Conservation (phyloP, 1,140 invertebrate species). For the Calosoma granatense region DNA sequence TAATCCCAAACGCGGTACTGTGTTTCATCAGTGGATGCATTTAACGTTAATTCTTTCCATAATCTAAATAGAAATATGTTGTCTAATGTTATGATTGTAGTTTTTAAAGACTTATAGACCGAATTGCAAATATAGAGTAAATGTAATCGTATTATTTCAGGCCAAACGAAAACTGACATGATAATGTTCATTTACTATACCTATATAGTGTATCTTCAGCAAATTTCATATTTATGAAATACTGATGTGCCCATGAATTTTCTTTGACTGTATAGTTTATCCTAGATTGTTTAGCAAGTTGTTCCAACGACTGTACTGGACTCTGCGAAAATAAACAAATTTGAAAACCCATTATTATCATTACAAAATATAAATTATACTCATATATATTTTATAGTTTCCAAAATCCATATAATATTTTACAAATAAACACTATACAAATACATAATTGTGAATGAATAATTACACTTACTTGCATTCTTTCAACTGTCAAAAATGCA, state of each 20-base stretch:
- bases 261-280: conserved; percentile 87
- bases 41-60: conserved; percentile 83
- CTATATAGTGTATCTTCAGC: conserved; percentile 81
- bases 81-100: no score
- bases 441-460: no score
- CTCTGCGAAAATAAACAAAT: conserved; percentile 40
- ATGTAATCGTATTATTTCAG: not conserved
- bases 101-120: not conserved
- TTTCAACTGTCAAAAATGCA: conserved; percentile 90
- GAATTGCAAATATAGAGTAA: not conserved
- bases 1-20: conserved; percentile 87
- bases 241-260: conserved; percentile 67
- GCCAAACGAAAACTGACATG: not conserved
- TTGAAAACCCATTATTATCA: no score
- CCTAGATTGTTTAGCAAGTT: conserved; percentile 72
- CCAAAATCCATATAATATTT: no score
- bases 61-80: conserved; percentile 54
- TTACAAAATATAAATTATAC: no score
- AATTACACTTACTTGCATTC: conserved; percentile 84
- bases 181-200: conserved; percentile 32
- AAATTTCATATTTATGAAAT: conserved; percentile 86
- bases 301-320: conserved; percentile 78
- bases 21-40: conserved; percentile 60
- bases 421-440: no score
- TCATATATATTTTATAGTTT: no score